phyloP scores from a whole-genome alignment of 2,888 invertebrate species.

The Tipula unca region DNA sequence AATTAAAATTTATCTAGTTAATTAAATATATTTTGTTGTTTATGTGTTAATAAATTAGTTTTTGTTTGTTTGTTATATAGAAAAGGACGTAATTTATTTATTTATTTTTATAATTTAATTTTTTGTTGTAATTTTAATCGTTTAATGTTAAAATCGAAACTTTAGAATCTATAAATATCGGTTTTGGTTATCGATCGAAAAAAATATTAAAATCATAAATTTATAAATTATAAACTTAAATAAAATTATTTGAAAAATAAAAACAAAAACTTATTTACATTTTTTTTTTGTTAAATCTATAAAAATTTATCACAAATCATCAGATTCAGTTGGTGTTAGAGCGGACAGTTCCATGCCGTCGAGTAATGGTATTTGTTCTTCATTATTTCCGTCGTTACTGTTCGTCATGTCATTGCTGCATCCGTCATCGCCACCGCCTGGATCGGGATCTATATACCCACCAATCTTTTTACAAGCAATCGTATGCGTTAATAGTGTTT shows the following conservation, averaged over 20 bases:
- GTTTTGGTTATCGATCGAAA: not conserved
- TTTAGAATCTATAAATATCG: not conserved
- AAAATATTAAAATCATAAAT: not conserved
- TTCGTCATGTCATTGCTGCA: not conserved
- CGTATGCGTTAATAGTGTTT: constrained; percentile 35
- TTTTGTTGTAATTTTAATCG: not conserved
- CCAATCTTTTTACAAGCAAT: constrained; percentile 31
- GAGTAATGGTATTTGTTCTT: constrained; percentile 41
- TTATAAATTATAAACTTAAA: not conserved
- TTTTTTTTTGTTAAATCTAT: not conserved
- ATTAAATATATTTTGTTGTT: not conserved
- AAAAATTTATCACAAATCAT: constrained; percentile 26
- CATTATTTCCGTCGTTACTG: constrained; percentile 30
- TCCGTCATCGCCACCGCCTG: not conserved
- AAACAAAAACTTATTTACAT: not conserved
- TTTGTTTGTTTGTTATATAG: constrained; percentile 9
- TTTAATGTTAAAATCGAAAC: not conserved
- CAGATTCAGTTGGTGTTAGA: constrained; percentile 40
- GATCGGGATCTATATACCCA: constrained; percentile 26
- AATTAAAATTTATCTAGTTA: not conserved
- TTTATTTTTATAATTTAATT: not conserved
- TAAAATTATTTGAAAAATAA: not conserved
- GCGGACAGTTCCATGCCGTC: constrained; percentile 43
- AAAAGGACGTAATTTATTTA: not conserved
- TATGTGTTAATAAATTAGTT: not conserved